Base-by-base conservation (phyloP, 2,113 vertebrate species). In the Hippoglossus stenolepis region DNA sequence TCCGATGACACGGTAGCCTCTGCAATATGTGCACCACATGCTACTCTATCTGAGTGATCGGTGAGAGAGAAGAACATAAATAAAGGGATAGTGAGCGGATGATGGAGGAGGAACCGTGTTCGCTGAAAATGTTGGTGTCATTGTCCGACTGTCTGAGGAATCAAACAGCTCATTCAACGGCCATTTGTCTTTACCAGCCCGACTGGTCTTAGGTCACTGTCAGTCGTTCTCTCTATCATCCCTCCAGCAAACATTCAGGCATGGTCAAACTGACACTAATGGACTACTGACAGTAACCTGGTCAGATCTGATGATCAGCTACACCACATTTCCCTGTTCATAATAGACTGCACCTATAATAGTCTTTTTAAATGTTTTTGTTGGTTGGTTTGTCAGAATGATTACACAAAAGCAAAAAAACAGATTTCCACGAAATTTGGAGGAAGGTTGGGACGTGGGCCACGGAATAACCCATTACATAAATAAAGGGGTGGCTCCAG, bases 31-130 rank as follows among this genome's bases (percentile, higher is more conserved):
- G 54, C 56, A 23, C 67, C 57, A 20, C 72, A 43, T 5, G 65
- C 21, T 28, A 31, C 70, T 71, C 10, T 21, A 18, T 79, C 40
- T 43, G 26, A 75, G 20, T 15, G 56, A 26, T 51, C 49, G 31
- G 24, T 11, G 17, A 17, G 2, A 64, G 28, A 43, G 57, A 63
- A 56, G 24, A 26, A 49, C 23, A 49, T 13, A 67, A 43, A 56
- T 31, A 2, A 58, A 68, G 60, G 7, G n/a, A 79, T 7, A 24
- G 67, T 51, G 66, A 83, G 77, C 35, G 24, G 60, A 72, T 66
- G 38, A 66, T 38, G 5, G 74, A 49, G 66, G 71, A 35, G 54
- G 28, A 62, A 73, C 9, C 28, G 1, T 10, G 20, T 57, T 58
- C 23, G 24, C n/a, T 24, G 20, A 60, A 59, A 20, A 63, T 43